phyloP scores from a whole-genome alignment of 2,113 vertebrate genomes.

The Oreochromis spilurus region DNA sequence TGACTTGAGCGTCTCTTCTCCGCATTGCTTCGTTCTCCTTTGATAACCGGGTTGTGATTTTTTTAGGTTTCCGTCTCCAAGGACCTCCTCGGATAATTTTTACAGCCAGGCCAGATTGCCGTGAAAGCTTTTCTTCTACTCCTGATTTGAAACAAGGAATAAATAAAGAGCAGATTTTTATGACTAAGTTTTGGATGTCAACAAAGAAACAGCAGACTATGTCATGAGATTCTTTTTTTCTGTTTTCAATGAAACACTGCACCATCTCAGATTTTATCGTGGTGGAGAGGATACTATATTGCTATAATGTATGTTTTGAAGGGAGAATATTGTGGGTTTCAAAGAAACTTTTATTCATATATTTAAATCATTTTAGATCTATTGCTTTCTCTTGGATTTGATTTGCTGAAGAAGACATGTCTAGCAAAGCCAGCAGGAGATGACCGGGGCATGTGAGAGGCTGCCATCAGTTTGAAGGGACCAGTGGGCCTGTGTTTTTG shows the following conservation, averaged over 20 bases:
- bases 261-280: conserved; percentile 32
- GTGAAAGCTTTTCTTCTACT: background rate
- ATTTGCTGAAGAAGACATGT: background rate
- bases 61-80: conserved; percentile 1
- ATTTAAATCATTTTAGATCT: conserved; percentile 25
- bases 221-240: background rate
- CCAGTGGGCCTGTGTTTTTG: background rate
- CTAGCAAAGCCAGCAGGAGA: background rate
- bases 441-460: background rate
- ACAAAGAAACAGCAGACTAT: background rate
- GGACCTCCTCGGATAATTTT: background rate
- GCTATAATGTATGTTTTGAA: conserved; percentile 3
- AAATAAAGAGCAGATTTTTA: conserved; percentile 43
- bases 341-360: conserved; percentile 42
- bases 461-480: background rate
- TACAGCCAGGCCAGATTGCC: conserved; percentile 19
- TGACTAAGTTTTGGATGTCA: conserved; percentile 9
- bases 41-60: background rate
- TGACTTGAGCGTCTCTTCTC: background rate
- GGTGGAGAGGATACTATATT: background rate
- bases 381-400: conserved; percentile 4
- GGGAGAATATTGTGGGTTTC: conserved; percentile 8
- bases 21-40: background rate
- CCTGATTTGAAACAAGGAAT: conserved; percentile 8
- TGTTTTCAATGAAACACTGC: conserved; percentile 20